Evolutionary conservation across 2,888 invertebrate genomes (phyloP), one percentile per base, ranked within the genome.

Genomic region (Cosmopolites sordidus): DNA sequence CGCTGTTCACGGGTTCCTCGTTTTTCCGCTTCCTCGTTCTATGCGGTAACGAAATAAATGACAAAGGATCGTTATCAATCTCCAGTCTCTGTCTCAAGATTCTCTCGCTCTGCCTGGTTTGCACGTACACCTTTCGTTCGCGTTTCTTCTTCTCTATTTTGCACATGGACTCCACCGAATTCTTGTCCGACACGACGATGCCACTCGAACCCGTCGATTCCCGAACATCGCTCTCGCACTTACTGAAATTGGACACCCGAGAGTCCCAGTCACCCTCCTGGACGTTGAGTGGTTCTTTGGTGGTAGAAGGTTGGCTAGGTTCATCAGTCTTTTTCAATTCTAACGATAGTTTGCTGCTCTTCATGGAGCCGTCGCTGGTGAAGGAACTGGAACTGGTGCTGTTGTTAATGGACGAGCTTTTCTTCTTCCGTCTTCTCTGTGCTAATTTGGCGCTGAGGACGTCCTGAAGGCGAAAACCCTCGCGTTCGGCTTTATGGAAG

Each of bases 391-490:
- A 70, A 11, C 71, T 71, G 27, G 69, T 69, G 53, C 71, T 71
- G 57, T 70, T 70, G 53, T 74, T 73, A 40, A 73, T 73, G 1
- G 74, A 74, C 41, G 73, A 73, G 60, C 72, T 73, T 66, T 83
- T 83, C 63, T 83, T 83, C 68, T 80, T 73, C 64, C 83, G 78
- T 2, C 87, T 76, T 18, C 87, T 75, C 67, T 86, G 83, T 9
- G 87, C 86, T 48, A 87, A 73, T 60, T 84, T 83, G 0, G 87
- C 87, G 49, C 81, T 82, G 22, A 80, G 78, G 1, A 88, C 88
- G 62, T 87, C 87, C 70, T 86, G 79, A 51, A 89, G 73, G 40
- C 85, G 76, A 69, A 89, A 87, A n/a, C 87, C 87, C 66, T 85
- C 83, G 14, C 80, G 73, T 45, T 83, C 81, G 0, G 86, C 87